These are phyloP conservation scores for Pogonocichla stellata DNA, from an alignment of 2,113 vertebrate species.

Conservation along the genomic window DNA sequence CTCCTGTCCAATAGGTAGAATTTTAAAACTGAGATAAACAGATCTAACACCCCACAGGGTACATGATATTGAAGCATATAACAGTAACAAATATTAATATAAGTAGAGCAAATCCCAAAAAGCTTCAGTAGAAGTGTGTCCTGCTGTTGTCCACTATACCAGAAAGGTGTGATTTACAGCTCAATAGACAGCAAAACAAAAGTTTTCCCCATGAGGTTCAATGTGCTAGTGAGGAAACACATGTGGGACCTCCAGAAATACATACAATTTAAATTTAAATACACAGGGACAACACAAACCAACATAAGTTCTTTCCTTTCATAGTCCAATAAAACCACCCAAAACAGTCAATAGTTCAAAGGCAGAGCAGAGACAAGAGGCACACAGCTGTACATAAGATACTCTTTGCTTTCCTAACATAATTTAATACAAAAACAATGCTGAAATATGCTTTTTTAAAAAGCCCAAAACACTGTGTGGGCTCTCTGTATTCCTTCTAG, in stretches of 20 bases:
- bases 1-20: not conserved
- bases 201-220: not conserved
- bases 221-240: not conserved
- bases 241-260: not conserved
- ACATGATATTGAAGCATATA: not conserved
- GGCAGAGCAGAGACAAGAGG: not conserved
- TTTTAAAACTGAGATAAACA: not conserved
- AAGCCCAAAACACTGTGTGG: not conserved
- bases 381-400: not conserved
- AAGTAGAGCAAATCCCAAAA: not conserved
- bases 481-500: not conserved
- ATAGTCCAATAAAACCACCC: not conserved
- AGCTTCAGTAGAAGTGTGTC: not conserved
- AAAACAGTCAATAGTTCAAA: not conserved
- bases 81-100: not conserved
- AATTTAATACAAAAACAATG: not conserved
- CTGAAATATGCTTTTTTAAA: not conserved
- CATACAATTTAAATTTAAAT: not conserved
- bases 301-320: not conserved
- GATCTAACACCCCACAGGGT: not conserved
- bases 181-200: not conserved
- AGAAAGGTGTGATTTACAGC: not conserved
- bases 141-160: not conserved
- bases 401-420: not conserved
- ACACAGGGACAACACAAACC: not conserved